These are phyloP conservation scores for Stichopus chloronotus DNA, from an alignment of 35 echinoderm and acorn worm genomes.

Conservation along the genomic window DNA sequence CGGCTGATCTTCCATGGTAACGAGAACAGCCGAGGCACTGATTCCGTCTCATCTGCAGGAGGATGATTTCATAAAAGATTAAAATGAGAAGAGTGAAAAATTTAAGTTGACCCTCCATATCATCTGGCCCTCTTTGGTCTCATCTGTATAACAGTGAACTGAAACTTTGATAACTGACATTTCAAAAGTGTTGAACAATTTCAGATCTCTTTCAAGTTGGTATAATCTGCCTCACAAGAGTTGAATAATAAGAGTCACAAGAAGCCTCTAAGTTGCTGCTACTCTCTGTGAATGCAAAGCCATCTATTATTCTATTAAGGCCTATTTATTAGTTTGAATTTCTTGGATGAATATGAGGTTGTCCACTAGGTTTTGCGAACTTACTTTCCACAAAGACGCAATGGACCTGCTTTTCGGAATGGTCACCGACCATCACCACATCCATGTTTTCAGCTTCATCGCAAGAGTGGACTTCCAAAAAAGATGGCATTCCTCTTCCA, in stretches of 20 bases:
- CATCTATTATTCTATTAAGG: not conserved
- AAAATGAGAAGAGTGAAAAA: not conserved
- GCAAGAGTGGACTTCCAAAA: constrained; percentile 7
- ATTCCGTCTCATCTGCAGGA: not conserved
- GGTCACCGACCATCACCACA: constrained; percentile 44
- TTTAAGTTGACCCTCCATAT: too few species aligned
- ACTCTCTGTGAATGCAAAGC: not conserved
- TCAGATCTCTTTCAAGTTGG: too few species aligned
- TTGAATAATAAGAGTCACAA: too few species aligned
- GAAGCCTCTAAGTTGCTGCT: too few species aligned
- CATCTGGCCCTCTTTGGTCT: too few species aligned
- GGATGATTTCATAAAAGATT: not conserved
- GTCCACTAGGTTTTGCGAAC: not conserved
- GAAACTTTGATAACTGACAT: too few species aligned
- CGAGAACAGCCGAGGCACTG: constrained; percentile 16
- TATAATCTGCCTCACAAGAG: too few species aligned
- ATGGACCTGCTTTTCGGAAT: constrained; percentile 22
- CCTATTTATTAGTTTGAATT: not conserved
- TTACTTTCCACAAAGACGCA: constrained; percentile 35
- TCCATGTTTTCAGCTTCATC: not conserved
- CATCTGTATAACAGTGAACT: too few species aligned
- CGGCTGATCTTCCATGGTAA: constrained; percentile 29
- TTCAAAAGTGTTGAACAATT: too few species aligned
- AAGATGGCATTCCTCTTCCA: constrained; percentile 28
- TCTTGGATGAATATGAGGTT: too few species aligned